Conservation (phyloP, 2,888 invertebrate genomes). For the Ormia ochracea region DNA sequence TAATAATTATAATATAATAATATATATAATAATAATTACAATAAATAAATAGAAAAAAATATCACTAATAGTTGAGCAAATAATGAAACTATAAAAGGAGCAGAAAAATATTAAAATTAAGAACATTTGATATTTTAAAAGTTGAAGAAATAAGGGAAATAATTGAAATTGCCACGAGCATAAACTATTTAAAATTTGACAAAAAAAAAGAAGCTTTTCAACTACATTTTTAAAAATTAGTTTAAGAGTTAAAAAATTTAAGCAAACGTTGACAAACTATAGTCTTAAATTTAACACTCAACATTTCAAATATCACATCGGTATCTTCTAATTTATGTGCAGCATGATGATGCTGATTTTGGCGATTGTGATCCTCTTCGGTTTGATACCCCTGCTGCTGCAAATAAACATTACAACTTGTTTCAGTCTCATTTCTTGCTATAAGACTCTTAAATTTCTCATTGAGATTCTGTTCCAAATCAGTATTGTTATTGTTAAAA, state of each 20-base stretch:
- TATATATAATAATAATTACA: too few species aligned
- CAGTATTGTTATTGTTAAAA: slow-evolving; percentile 76
- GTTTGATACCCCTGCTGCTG: slow-evolving; percentile 27
- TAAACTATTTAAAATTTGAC: not conserved
- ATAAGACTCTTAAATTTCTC: slow-evolving; percentile 74
- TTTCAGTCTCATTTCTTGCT: slow-evolving; percentile 43
- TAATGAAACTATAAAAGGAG: not conserved
- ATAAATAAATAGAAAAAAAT: not conserved
- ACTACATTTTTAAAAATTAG: not conserved
- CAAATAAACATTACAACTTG: slow-evolving; percentile 63
- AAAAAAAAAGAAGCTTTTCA: not conserved
- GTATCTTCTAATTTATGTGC: slow-evolving; percentile 72
- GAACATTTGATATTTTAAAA: not conserved
- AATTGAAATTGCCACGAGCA: slow-evolving; percentile 16
- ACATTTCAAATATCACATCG: slow-evolving; percentile 75
- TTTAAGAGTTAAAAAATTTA: slow-evolving; percentile 72
- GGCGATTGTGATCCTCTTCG: slow-evolving; percentile 26
- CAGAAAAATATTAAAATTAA: not conserved
- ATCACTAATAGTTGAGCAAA: slow-evolving; percentile 15
- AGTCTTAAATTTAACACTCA: slow-evolving; percentile 76
- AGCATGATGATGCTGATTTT: slow-evolving; percentile 41
- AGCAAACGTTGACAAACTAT: slow-evolving; percentile 76
- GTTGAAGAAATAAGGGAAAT: not conserved
- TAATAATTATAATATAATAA: too few species aligned
- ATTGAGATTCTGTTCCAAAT: slow-evolving; percentile 74